phyloP scores from a whole-genome alignment of 2,113 vertebrate genomes.

The Gnathochromis pfefferi region DNA sequence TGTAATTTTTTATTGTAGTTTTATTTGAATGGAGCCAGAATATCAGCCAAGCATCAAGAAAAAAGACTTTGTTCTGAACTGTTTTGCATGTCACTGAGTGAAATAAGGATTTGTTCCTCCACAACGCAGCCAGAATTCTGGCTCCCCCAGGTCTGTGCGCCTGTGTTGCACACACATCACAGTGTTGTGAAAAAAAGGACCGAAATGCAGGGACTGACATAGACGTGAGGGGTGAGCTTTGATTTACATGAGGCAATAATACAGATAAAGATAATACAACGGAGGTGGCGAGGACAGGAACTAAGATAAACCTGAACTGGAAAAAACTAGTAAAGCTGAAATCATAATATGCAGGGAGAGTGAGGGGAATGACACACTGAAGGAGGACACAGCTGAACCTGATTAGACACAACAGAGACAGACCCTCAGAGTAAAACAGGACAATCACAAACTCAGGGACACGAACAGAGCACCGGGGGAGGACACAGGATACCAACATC shows the following conservation, averaged over 20 bases:
- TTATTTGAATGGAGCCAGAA: not conserved
- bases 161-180: accelerated
- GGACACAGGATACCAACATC: not conserved
- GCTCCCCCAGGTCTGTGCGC: not conserved
- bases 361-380: not conserved
- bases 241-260: not conserved
- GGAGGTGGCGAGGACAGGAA: accelerated
- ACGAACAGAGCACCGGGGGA: not conserved
- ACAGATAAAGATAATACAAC: not conserved
- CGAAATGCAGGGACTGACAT: not conserved
- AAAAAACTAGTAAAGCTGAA: not conserved
- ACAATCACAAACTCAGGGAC: not conserved
- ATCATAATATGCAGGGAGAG: not conserved
- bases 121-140: not conserved
- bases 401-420: not conserved
- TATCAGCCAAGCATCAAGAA: not conserved
- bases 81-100: not conserved
- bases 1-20: not conserved
- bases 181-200: not conserved
- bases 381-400: not conserved
- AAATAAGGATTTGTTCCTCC: not conserved
- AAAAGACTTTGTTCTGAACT: not conserved
- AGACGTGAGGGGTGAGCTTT: not conserved
- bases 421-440: not conserved
- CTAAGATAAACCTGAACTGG: not conserved